Base-by-base conservation (phyloP, 2,888 invertebrate species). In the Steinernema hermaphroditum region DNA sequence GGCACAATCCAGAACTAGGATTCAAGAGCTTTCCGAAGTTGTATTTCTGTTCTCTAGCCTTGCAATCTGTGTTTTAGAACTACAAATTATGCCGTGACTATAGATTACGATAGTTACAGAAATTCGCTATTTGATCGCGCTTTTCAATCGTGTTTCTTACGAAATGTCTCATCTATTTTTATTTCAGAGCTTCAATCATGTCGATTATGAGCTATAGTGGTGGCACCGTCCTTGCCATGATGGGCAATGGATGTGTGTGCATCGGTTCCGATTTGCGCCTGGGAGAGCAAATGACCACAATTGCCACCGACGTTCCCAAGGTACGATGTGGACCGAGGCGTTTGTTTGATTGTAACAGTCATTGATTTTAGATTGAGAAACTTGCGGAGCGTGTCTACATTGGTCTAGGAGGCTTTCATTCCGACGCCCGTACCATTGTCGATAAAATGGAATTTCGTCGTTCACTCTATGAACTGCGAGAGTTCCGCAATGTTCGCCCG, bases 381-480 rank as follows among this genome's bases (percentile, higher is more conserved):
- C 77, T 86, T 34, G 77, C 82, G 6, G 86, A 86, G 69, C 82
- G 81, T 41, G 80, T 86, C 86, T 78, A 89, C 86, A 95, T 96
- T 4, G 89, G 89, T 14, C 89, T 98, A n/a, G 94, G 96, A 9
- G 98, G 98, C 0, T 90, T 98, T 4, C 94, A 94, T 9, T 96
- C 97, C 1, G 98, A 98, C 88, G 94, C 94, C 73, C 92, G 93
- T 83, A 98, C 97, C 12, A 74, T 80, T 14, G 34, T 74, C 32
- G 75, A 82, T 50, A 75, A 82, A 24, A 80, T 85, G 68, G 73
- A 92, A 85, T 97, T 97, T 88, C 91, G 93, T 79, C 90, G 93
- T 86, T 96, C 96, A 87, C 89, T 98, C 72, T 98, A 97, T 87
- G 97, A 98, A 88, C 89, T 97, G 70, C 92, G 97, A 95, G 89